Evolutionary conservation across 2,888 invertebrate species (phyloP).

Genomic region (Caenorhabditis sulstoni): DNA sequence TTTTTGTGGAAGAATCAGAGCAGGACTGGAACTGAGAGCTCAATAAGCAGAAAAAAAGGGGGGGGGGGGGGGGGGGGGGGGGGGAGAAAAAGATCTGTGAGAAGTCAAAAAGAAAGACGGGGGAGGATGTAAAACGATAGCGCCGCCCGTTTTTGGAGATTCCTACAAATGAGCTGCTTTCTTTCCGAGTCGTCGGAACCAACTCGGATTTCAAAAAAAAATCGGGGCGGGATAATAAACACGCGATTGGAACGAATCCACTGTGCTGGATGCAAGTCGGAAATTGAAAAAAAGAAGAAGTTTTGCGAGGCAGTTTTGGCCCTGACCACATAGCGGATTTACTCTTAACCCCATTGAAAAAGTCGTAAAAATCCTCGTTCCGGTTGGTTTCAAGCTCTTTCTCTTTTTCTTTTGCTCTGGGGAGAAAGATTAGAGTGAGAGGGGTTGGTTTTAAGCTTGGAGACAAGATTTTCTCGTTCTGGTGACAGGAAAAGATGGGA

Average conservation of each 20-base stretch:
- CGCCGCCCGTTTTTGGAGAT: conserved; percentile 37
- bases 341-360: conserved; percentile 46
- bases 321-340: conserved; percentile 18
- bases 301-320: conserved; percentile 13
- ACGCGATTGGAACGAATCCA: neutral
- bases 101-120: conserved; percentile 40
- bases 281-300: conserved; percentile 7
- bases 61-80: too few species aligned
- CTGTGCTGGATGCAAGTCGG: neutral
- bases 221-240: conserved; percentile 20
- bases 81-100: conserved; percentile 17
- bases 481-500: neutral
- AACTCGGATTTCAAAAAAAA: conserved; percentile 40
- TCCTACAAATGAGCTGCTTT: conserved; percentile 56
- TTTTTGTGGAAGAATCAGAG: conserved; percentile 2
- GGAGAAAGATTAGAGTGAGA: too few species aligned
- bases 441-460: neutral
- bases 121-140: conserved; percentile 60
- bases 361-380: conserved; percentile 37
- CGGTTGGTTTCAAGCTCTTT: too few species aligned
- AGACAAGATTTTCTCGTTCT: too few species aligned
- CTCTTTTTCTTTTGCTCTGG: neutral
- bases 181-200: conserved; percentile 23
- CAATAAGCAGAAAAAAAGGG: too few species aligned
- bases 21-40: neutral